These are phyloP conservation scores for Crypturellus undulatus DNA, from an alignment of 2,113 vertebrate species.

Conservation along the genomic window DNA sequence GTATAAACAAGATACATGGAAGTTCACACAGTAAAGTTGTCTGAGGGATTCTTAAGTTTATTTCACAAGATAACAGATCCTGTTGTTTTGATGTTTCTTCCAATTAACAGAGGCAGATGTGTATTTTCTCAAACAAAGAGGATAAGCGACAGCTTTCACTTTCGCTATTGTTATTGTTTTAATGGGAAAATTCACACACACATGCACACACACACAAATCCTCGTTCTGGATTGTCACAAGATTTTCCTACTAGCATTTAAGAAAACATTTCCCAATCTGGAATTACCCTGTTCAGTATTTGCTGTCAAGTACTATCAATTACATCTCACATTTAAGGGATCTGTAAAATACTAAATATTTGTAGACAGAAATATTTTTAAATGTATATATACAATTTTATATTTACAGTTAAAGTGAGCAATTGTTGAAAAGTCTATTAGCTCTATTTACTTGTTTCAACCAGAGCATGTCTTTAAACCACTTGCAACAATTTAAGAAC, in stretches of 20 bases:
- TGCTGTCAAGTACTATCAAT: neutral
- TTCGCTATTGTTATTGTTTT: neutral
- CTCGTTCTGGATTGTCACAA: neutral
- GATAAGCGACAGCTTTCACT: neutral
- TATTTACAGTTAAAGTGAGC: neutral
- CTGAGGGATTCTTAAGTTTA: neutral
- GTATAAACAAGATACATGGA: neutral
- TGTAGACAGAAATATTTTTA: neutral
- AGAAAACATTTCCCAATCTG: neutral
- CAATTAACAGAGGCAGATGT: neutral
- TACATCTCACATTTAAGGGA: neutral
- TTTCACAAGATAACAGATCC: neutral
- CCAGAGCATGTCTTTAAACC: neutral
- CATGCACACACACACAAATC: neutral
- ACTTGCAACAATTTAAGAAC: neutral
- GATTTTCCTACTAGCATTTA: neutral
- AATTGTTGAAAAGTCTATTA: neutral
- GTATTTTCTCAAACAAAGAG: neutral
- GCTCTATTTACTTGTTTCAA: neutral
- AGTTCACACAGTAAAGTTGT: neutral
- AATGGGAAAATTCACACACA: neutral
- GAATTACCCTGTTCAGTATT: conserved; percentile 15
- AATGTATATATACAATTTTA: neutral
- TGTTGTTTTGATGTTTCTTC: neutral
- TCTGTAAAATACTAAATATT: neutral